Evolutionary conservation across 2,797 vertebrate species (phyloP).

Genomic region (Scarus forsteni): DNA sequence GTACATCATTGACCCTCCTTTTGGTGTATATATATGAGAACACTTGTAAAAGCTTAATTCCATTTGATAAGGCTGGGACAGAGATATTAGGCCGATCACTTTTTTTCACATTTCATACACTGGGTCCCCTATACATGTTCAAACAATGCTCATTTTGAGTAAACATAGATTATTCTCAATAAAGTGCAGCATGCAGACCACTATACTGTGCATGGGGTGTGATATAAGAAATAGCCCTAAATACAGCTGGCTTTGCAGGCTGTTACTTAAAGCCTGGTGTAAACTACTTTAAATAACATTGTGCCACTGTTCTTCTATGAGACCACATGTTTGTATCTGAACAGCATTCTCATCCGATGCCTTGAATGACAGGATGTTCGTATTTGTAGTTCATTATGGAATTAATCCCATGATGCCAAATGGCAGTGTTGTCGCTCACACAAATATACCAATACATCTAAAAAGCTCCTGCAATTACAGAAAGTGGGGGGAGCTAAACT

Average conservation of each 20-base stretch:
- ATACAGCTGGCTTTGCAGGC: conserved; percentile 4
- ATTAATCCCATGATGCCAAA: conserved; percentile 80
- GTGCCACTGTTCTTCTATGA: conserved; percentile 30
- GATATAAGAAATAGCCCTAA: too few species aligned
- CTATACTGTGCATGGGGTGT: too few species aligned
- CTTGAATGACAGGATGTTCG: conserved; percentile 62
- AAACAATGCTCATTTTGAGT: too few species aligned
- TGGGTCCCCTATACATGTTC: too few species aligned
- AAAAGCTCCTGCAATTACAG: conserved; percentile 79
- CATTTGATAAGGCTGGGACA: too few species aligned
- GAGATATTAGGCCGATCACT: too few species aligned
- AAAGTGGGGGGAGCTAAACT: conserved; percentile 77
- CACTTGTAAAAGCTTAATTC: too few species aligned
- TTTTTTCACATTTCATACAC: too few species aligned
- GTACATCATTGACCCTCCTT: conserved; percentile 20
- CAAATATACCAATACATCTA: conserved; percentile 77
- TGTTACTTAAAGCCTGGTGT: conserved; percentile 29
- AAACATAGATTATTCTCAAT: too few species aligned
- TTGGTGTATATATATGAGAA: too few species aligned
- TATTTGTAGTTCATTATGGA: conserved; percentile 77
- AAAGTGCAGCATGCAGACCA: too few species aligned
- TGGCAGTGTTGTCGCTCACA: conserved; percentile 62
- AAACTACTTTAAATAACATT: conserved; percentile 36
- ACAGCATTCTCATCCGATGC: conserved; percentile 56
- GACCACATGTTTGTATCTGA: conserved; percentile 54